Conservation (phyloP, 2,113 vertebrate genomes). For the Gadus chalcogrammus region DNA sequence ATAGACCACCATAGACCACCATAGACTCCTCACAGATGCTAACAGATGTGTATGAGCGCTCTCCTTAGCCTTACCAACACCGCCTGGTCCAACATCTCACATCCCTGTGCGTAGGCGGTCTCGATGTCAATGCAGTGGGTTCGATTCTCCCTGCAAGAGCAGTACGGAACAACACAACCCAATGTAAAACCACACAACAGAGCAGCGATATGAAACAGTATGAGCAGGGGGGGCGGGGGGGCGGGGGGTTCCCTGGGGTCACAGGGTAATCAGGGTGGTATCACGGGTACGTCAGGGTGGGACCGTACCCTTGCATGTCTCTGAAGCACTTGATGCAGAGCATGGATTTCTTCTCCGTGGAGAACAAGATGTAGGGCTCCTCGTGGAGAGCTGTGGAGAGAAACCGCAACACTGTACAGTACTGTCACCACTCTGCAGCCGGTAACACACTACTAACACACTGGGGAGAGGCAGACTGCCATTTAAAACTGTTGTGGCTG, state of each 20-base stretch:
- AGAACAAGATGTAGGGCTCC: conserved; percentile 95
- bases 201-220: background rate
- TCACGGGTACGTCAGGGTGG: no score
- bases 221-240: no score
- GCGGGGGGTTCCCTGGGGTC: no score
- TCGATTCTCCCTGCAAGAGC: conserved; percentile 81
- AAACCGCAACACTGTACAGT: background rate
- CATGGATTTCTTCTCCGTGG: conserved; percentile 91
- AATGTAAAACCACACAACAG: background rate
- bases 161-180: background rate
- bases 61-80: conserved; percentile 77
- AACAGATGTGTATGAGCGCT: no score
- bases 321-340: conserved; percentile 96
- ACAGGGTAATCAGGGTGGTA: no score
- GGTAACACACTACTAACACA: no score
- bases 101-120: conserved; percentile 88
- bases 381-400: conserved; percentile 80
- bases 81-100: conserved; percentile 90
- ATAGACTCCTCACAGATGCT: background rate
- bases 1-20: background rate
- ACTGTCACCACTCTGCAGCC: background rate
- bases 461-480: no score
- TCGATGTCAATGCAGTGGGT: conserved; percentile 94
- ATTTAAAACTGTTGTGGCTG: no score
- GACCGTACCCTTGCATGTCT: conserved; percentile 89